Conservation (phyloP, 92 coral and sea anemone species). For the Montipora capitata region DNA sequence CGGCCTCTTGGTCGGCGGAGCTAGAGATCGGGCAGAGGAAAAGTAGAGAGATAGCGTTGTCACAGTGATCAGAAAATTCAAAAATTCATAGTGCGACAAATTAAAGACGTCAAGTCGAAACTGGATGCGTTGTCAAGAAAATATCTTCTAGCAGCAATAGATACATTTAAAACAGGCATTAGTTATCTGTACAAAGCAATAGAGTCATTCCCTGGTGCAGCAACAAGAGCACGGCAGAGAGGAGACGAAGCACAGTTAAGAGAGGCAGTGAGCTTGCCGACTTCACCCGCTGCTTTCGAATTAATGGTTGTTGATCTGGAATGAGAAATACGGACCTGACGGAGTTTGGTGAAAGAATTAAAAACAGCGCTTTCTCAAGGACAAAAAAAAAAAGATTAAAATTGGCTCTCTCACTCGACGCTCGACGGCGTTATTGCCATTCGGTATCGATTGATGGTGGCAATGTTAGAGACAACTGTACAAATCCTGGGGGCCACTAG, state of each 20-base stretch:
- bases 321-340: no score
- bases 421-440: background rate
- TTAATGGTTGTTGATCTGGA: no score
- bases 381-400: no score
- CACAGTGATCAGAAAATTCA: background rate
- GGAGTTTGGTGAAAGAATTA: no score
- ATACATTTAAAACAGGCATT: background rate
- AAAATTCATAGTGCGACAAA: background rate
- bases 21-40: no score
- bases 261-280: no score
- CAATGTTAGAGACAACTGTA: background rate
- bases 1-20: no score
- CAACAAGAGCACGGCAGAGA: background rate
- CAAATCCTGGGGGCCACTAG: background rate
- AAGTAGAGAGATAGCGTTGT: no score
- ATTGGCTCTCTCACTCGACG: background rate
- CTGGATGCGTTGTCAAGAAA: slow-evolving; percentile 15
- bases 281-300: no score
- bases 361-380: no score
- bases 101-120: background rate
- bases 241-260: no score
- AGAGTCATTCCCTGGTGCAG: background rate
- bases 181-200: background rate
- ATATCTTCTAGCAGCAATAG: slow-evolving; percentile 19
- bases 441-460: background rate